Conservation (phyloP, 2,888 invertebrate genomes). For the Pheosia tremula region DNA sequence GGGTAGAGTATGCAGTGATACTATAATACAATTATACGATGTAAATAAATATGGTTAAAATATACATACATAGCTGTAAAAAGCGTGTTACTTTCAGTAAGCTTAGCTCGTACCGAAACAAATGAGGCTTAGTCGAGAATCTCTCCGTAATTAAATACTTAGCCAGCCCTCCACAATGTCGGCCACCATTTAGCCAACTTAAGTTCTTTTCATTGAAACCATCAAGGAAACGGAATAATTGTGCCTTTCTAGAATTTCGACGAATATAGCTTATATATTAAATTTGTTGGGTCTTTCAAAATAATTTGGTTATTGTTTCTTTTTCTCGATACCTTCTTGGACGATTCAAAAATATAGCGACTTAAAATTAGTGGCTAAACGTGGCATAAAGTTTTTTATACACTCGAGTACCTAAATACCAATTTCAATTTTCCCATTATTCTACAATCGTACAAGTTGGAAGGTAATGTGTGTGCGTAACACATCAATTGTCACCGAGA, state of each 20-base stretch:
- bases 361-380: no score
- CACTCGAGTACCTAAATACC: no score
- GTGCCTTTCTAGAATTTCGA: constrained; percentile 27
- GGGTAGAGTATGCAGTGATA: no score
- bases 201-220: constrained; percentile 45
- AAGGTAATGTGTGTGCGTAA: background rate
- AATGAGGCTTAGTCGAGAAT: constrained; percentile 48
- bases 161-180: constrained; percentile 53
- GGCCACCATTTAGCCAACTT: constrained; percentile 46
- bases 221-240: constrained; percentile 48
- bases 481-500: constrained; percentile 9
- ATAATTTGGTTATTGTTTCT: background rate
- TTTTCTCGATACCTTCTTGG: no score
- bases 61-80: constrained; percentile 4
- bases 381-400: no score
- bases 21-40: background rate
- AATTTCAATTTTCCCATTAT: no score
- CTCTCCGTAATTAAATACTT: constrained; percentile 70
- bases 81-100: constrained; percentile 29
- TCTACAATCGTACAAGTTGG: background rate
- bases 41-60: background rate
- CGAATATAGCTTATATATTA: constrained; percentile 9
- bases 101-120: constrained; percentile 44
- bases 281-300: constrained; percentile 2
- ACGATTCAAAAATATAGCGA: no score